Conservation (phyloP, 2,888 invertebrate species). For the Leuctra nigra region DNA sequence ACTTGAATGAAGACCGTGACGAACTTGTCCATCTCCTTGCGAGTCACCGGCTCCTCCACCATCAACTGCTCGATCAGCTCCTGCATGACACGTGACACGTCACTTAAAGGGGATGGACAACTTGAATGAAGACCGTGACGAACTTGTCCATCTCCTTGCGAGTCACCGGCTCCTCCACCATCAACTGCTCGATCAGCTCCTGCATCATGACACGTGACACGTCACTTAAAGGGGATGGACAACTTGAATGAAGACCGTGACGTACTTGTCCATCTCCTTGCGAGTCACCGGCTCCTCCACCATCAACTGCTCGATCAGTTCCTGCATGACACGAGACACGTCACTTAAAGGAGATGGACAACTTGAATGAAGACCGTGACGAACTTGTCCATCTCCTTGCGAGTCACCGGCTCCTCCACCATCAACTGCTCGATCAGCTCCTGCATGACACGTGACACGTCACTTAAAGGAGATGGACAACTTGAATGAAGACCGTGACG, state of each 20-base stretch:
- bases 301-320: conserved; percentile 46
- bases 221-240: too few species aligned
- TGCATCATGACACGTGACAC: too few species aligned
- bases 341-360: too few species aligned
- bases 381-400: conserved; percentile 44
- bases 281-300: conserved; percentile 39
- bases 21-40: conserved; percentile 38
- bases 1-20: too few species aligned
- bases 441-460: too few species aligned
- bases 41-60: conserved; percentile 30
- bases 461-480: too few species aligned
- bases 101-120: too few species aligned
- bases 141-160: conserved; percentile 45
- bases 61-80: too few species aligned
- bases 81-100: too few species aligned
- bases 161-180: conserved; percentile 39
- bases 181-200: conserved; percentile 47
- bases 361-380: conserved; percentile 47
- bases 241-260: conserved; percentile 48
- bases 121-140: too few species aligned
- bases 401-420: conserved; percentile 39
- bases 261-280: conserved; percentile 44
- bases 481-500: too few species aligned
- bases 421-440: conserved; percentile 48
- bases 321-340: too few species aligned